Evolutionary conservation across 1,140 invertebrate genomes (phyloP).

Genomic region (Danaus melanippus): DNA sequence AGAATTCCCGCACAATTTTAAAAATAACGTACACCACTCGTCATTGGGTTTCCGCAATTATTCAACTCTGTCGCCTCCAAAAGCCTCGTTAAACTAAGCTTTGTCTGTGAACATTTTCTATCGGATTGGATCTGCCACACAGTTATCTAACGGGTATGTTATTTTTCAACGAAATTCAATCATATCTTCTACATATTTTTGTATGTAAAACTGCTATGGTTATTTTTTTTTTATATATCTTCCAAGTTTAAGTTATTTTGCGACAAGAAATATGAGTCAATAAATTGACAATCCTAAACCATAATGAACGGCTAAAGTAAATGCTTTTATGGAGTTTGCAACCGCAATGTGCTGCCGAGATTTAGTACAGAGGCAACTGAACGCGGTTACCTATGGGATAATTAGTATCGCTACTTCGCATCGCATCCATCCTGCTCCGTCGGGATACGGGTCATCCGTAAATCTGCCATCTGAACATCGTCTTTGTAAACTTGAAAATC

Average conservation of each 20-base stretch:
- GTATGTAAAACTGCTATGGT: not conserved
- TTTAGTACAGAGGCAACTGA: constrained; percentile 47
- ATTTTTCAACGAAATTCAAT: constrained; percentile 17
- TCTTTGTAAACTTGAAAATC: constrained; percentile 69
- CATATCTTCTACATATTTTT: not conserved
- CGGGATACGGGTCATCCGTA: constrained; percentile 59
- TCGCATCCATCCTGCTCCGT: constrained; percentile 64
- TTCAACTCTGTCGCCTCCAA: constrained; percentile 21
- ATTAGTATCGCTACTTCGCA: constrained; percentile 68
- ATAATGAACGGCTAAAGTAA: not conserved
- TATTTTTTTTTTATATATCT: not conserved
- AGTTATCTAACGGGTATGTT: constrained; percentile 16
- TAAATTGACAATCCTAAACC: too few relatives aligned
- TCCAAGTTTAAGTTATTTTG: not conserved
- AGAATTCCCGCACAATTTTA: too few relatives aligned
- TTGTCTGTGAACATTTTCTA: constrained; percentile 23
- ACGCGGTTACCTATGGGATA: constrained; percentile 61
- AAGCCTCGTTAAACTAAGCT: constrained; percentile 24
- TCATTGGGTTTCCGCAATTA: constrained; percentile 18
- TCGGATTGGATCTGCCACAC: constrained; percentile 16
- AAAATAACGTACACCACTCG: constrained; percentile 11
- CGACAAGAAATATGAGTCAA: too few relatives aligned
- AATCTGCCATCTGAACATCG: constrained; percentile 48
- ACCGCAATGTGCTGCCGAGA: constrained; percentile 34
- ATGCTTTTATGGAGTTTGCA: constrained; percentile 35